These are phyloP conservation scores for Trisateles emortualis DNA, from an alignment of 2,888 invertebrate genomes.

Conservation along the genomic window DNA sequence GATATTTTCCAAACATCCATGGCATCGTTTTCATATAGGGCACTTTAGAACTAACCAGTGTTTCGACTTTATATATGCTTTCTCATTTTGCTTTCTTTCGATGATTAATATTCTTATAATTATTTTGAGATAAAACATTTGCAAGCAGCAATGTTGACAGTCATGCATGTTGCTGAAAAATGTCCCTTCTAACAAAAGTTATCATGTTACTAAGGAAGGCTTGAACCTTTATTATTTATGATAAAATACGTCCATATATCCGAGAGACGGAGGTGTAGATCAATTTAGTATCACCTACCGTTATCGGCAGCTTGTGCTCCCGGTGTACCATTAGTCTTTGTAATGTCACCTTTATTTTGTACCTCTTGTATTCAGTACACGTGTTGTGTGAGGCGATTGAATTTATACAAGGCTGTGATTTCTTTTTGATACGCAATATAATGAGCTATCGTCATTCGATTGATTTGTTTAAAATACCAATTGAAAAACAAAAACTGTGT, in stretches of 20 bases:
- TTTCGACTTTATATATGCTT: too few relatives aligned
- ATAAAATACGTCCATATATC: conserved; percentile 57
- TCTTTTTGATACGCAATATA: too few relatives aligned
- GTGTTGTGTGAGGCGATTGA: not conserved
- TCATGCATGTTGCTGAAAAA: conserved; percentile 46
- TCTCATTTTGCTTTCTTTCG: too few relatives aligned
- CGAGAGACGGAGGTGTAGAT: conserved; percentile 49
- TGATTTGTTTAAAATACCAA: too few relatives aligned
- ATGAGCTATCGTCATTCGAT: too few relatives aligned
- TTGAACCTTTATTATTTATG: conserved; percentile 51
- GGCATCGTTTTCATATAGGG: too few relatives aligned
- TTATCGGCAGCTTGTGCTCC: conserved; percentile 38
- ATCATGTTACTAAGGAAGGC: conserved; percentile 36
- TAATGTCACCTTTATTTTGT: conserved; percentile 13
- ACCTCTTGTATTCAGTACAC: not conserved
- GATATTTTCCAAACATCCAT: too few relatives aligned
- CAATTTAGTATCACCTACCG: conserved; percentile 55
- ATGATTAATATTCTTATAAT: too few relatives aligned
- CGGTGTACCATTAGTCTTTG: conserved; percentile 48
- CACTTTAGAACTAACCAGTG: too few relatives aligned
- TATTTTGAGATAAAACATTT: not conserved
- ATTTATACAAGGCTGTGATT: too few relatives aligned
- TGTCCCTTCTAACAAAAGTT: conserved; percentile 17
- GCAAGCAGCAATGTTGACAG: conserved; percentile 13
- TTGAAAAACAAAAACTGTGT: too few relatives aligned